Evolutionary conservation across 1,140 invertebrate genomes (phyloP).

Genomic region (Adoxophyes honmai): DNA sequence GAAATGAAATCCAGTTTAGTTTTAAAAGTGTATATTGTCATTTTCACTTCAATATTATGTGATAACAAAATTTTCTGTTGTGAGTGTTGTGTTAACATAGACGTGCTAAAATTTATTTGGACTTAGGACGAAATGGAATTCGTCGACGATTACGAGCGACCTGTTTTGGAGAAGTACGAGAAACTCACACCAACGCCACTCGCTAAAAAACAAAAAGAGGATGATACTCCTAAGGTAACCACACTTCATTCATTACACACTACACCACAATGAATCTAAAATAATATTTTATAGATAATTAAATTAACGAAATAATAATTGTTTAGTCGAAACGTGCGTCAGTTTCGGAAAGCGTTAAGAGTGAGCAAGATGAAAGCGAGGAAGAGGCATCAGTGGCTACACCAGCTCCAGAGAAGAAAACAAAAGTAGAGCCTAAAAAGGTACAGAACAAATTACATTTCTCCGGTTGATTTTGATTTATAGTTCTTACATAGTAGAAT

Average conservation of each 20-base stretch:
- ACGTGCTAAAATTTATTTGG: slow-evolving; percentile 60
- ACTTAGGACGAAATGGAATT: slow-evolving; percentile 74
- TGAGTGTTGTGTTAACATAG: slow-evolving; percentile 64
- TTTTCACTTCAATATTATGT: slow-evolving; percentile 19
- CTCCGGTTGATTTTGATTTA: no score
- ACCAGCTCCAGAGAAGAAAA: slow-evolving; percentile 58
- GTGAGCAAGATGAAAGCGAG: slow-evolving; percentile 56
- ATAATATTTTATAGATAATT: slow-evolving; percentile 1
- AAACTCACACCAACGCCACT: slow-evolving; percentile 72
- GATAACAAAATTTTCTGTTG: slow-evolving; percentile 34
- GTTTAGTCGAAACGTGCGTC: slow-evolving; percentile 62
- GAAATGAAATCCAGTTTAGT: background rate
- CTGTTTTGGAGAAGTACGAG: slow-evolving; percentile 78
- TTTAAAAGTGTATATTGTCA: slow-evolving; percentile 14
- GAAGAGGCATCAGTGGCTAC: slow-evolving; percentile 55
- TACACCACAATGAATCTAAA: slow-evolving; percentile 26
- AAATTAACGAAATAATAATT: slow-evolving; percentile 19
- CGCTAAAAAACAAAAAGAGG: slow-evolving; percentile 67
- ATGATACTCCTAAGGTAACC: slow-evolving; percentile 65
- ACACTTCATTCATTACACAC: slow-evolving; percentile 24
- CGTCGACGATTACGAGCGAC: slow-evolving; percentile 79
- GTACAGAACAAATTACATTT: background rate
- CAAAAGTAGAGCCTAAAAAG: slow-evolving; percentile 60
- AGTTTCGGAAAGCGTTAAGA: slow-evolving; percentile 60
- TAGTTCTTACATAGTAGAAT: no score